Percentiles rank a stretch among this genome's conserved stretches.
Evolutionary conservation across 2,888 invertebrate genomes (phyloP).

Genomic region (Dastarcus helophoroides): DNA sequence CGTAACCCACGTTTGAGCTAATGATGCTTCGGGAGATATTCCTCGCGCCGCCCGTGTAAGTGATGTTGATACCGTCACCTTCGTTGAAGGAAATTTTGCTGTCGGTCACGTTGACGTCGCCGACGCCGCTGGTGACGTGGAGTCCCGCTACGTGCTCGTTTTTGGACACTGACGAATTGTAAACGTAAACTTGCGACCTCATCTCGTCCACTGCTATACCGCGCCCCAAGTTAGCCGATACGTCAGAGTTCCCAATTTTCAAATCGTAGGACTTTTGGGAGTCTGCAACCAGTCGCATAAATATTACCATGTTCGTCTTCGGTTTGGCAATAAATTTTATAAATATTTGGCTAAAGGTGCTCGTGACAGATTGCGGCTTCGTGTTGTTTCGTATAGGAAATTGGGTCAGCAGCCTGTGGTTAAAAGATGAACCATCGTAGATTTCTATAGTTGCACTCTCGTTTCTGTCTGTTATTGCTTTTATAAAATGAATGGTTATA

Average conservation of each 20-base stretch:
- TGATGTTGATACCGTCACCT: slow-evolving; percentile 92
- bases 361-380: slow-evolving; percentile 78
- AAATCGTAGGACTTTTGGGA: slow-evolving; percentile 72
- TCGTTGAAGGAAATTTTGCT: slow-evolving; percentile 82
- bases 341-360: slow-evolving; percentile 67
- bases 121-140: slow-evolving; percentile 81
- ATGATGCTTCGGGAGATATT: slow-evolving; percentile 82
- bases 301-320: slow-evolving; percentile 61
- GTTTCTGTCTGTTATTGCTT: slow-evolving; percentile 65
- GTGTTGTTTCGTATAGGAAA: slow-evolving; percentile 75
- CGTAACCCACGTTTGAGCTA: slow-evolving; percentile 79
- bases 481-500: slow-evolving; percentile 74
- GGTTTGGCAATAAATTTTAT: slow-evolving; percentile 68
- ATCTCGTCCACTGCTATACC: slow-evolving; percentile 92
- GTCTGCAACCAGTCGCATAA: slow-evolving; percentile 68
- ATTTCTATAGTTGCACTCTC: slow-evolving; percentile 64
- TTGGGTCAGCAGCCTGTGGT: slow-evolving; percentile 57
- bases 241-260: slow-evolving; percentile 71
- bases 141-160: slow-evolving; percentile 87
- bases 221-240: slow-evolving; percentile 84
- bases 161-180: slow-evolving; percentile 69
- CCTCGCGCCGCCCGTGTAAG: slow-evolving; percentile 86
- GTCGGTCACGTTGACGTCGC: slow-evolving; percentile 87
- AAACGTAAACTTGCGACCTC: slow-evolving; percentile 77
- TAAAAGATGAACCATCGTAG: slow-evolving; percentile 63